Evolutionary conservation across 1,140 invertebrate genomes (phyloP).

Genomic region (Hesperophylax magnus): DNA sequence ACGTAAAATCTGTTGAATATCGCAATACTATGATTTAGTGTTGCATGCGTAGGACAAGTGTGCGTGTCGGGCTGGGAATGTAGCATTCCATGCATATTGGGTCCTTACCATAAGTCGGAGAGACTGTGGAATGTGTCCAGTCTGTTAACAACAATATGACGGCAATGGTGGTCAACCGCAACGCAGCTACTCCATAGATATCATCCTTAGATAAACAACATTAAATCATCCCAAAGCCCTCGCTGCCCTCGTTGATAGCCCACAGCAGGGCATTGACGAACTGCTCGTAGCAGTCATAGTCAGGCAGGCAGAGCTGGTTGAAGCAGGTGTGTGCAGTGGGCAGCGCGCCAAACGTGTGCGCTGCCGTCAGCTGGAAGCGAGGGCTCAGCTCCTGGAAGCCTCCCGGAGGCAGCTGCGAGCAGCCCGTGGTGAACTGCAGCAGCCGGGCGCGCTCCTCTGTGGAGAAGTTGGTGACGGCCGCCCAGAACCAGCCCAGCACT

Average conservation of each 20-base stretch:
- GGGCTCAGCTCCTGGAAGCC: constrained; percentile 91
- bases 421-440: constrained; percentile 95
- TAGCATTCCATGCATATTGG: no score
- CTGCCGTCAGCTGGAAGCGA: constrained; percentile 91
- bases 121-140: no score
- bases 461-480: constrained; percentile 91
- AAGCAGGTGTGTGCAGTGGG: constrained; percentile 97
- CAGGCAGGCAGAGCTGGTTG: constrained; percentile 95
- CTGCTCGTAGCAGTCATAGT: constrained; percentile 94
- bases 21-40: no score
- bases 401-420: constrained; percentile 91
- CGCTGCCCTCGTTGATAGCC: constrained; percentile 95
- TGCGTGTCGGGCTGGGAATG: no score
- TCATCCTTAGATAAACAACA: background rate
- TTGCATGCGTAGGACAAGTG: no score
- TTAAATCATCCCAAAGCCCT: constrained; percentile 93
- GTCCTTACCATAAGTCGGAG: no score
- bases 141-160: no score
- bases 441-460: constrained; percentile 94
- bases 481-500: constrained; percentile 95
- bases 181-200: background rate
- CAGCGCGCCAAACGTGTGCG: constrained; percentile 90
- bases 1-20: no score
- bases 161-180: background rate
- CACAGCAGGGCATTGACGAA: constrained; percentile 91